Evolutionary conservation across 2,888 invertebrate species (phyloP), one percentile per base, ranked within the genome.

Genomic region (Spodoptera littoralis): DNA sequence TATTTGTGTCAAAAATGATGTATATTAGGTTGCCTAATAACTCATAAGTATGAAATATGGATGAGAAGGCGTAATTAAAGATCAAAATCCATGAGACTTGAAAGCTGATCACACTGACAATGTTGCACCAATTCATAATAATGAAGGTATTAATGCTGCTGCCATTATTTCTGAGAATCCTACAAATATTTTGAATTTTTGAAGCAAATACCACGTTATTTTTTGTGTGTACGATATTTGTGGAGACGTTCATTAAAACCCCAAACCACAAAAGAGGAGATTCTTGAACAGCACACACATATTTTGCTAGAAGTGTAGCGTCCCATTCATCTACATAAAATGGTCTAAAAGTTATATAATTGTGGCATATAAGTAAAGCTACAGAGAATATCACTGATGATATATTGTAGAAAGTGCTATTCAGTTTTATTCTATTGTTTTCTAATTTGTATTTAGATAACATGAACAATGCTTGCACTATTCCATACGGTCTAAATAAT

Each of bases 181-280:
- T 36, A 13, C 36, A 41, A 12, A 60, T 5, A 8, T 44, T 11
- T 6, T 67, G 68, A 4, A 60, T 60, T 55, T n/a, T 51, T 3
- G 11, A 11, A 1, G 51, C n/a, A 27, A 51, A 41, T 2, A 51
- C 5, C 0, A 66, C 46, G 2, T 66, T 67, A 8, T 12, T 44
- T 3, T 27, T 3, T 4, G 13, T 60, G 3, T 67, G 42, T n/a
- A 44, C 41, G 9, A 60, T 46, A 47, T 55, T 67, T 5, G 12
- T 41, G 11, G 8, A 60, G 5, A 4, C 50, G 27, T 60, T 55
- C 0, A 53, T n/a, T 3, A 36, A 4, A n/a, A 0, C 18, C 0
- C 53, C 48, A 4, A 36, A 8, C 36, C 36, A 48, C 1, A 3
- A 22, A 4, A 18, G 8, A 22, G 5, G 22, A 18, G 12, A 8